Base-by-base conservation (phyloP, 2,113 vertebrate genomes). In the Thinocorus orbignyianus region DNA sequence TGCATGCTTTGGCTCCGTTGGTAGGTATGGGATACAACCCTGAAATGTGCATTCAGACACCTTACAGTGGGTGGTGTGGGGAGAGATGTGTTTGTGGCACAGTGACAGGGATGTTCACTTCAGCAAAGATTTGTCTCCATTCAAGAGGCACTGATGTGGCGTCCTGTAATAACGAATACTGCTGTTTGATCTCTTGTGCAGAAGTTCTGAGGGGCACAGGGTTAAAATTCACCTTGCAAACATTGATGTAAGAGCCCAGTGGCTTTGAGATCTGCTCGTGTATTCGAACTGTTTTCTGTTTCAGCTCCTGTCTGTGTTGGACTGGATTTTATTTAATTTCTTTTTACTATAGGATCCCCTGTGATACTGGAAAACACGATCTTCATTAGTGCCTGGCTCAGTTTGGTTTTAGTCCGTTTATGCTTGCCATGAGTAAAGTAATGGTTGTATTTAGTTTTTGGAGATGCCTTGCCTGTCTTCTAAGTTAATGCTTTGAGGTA, bases 351-450 rank as follows among this genome's bases (percentile, higher is more conserved):
- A 41, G 58, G 66, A 69, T 55, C 11, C 24, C 17, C 41, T 13
- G 2, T 54, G 51, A 10, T 70, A 12, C 80, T 93, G 62, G 30
- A 49, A 62, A 41, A 8, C 28, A 4, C 48, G 49, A 9, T 35
- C 14, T 76, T 79, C 26, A 2, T 26, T 80, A 44, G 20, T 39
- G 54, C 16, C 22, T 82, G 54, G 28, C 66, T 90, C 1, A 0
- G 39, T 85, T 72, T 90, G 28, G 37, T 44, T 90, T 77, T 81
- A 48, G 23, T 87, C 80, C 90, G 28, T 80, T 92, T 73, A 10
- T 77, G 18, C n/a, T 74, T 62, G 24, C 49, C 54, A 28, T 25
- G 35, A 49, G 16, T 44, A 42, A 44, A 71, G 37, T 48, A 65
- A 41, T 2, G 30, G 49, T 81, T 17, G 16, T 52, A 25, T 18